phyloP scores from a whole-genome alignment of 2,888 invertebrate genomes.

The Aporophyla lueneburgensis region DNA sequence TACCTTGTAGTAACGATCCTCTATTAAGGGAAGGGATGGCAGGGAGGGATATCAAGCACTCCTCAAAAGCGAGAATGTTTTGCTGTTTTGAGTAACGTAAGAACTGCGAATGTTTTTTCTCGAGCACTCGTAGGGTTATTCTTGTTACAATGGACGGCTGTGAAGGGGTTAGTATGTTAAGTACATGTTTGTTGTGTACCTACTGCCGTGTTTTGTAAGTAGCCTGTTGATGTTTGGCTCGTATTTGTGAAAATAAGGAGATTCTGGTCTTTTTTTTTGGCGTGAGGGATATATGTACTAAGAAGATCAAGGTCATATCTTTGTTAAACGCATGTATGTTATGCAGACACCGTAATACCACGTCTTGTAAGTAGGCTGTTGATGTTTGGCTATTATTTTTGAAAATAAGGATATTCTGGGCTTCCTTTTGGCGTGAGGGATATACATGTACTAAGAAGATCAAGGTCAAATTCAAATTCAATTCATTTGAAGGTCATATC shows the following conservation, averaged over 20 bases:
- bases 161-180: slow-evolving; percentile 22
- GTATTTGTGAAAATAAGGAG: slow-evolving; percentile 4
- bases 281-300: background rate
- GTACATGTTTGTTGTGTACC: background rate
- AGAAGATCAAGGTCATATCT: background rate
- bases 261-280: background rate
- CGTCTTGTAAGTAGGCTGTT: too few species aligned
- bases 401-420: too few species aligned
- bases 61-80: slow-evolving; percentile 73
- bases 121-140: slow-evolving; percentile 47
- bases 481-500: too few species aligned
- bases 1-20: slow-evolving; percentile 79
- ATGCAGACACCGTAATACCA: too few species aligned
- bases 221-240: slow-evolving; percentile 8
- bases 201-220: slow-evolving; percentile 9
- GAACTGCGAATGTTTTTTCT: slow-evolving; percentile 65
- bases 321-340: too few species aligned
- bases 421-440: too few species aligned
- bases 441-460: too few species aligned
- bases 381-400: too few species aligned
- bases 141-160: slow-evolving; percentile 32
- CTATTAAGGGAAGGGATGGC: slow-evolving; percentile 70
- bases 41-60: slow-evolving; percentile 70
- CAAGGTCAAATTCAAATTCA: too few species aligned
- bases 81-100: slow-evolving; percentile 73